Base-by-base conservation (phyloP, 2,113 vertebrate genomes). In the Scortum barcoo region DNA sequence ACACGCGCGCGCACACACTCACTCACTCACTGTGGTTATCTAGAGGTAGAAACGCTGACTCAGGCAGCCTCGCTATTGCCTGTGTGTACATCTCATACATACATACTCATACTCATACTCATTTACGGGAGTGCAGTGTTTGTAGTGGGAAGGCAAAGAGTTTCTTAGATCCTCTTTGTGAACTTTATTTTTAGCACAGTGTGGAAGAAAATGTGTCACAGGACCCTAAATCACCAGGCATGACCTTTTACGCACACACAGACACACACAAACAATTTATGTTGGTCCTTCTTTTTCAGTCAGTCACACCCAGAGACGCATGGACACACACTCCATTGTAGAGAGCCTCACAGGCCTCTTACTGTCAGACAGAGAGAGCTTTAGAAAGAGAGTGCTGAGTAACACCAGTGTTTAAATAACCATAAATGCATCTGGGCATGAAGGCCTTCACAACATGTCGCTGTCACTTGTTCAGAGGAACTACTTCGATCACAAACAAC, bases 301-400 rank as follows among this genome's bases (percentile, higher is more conserved):
- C 81, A 79, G 33, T 46, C 76, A 81, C 80, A 85, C 71, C 69
- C 72, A 79, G 50, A 80, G 28, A 81, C 40, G 72, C 44, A 42
- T 24, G 33, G 72, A 89, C 86, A 89, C 86, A 88, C 85, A 70
- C 60, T 73, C 66, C 66, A 89, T 92, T 92, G 89, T 90, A 13
- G 57, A 86, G 68, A 54, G 78, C 12, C 80, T 89, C 68, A 93
- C 90, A 93, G 81, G 75, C 85, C 33, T 76, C 66, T 80, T 81
- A 84, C 84, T 90, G 86, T 93, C 72, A 57, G n/a, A 84, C 90
- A 88, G 80, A 88, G 84, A 36, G 73, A 1, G 78, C 85, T 89
- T 88, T 89, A 84, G 74, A 89, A 71, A 81, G 60, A 66, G 83
- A 83, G 83, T 86, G 90, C 86, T 92, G 90, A 92, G 83, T 91